Conservation (phyloP, 2,797 vertebrate genomes). For the Petrocephalus schoutedeni region DNA sequence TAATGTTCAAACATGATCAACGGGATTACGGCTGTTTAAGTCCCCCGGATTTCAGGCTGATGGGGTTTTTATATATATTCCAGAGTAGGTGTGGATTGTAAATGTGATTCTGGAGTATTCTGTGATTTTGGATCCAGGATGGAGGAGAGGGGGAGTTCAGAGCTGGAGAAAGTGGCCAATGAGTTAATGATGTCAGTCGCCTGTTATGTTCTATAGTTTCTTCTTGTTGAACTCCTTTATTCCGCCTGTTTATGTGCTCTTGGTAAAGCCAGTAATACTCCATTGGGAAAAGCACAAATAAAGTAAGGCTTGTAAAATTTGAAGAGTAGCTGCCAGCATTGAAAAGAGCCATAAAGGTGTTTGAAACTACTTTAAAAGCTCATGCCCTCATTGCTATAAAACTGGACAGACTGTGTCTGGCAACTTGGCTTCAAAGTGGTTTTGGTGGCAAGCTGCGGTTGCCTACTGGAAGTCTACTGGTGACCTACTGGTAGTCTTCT, state of each 20-base stretch:
- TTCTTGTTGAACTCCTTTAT: constrained; percentile 56
- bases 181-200: not conserved
- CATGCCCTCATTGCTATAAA: not conserved
- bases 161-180: not conserved
- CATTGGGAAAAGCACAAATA: constrained; percentile 44
- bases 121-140: not conserved
- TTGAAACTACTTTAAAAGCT: constrained; percentile 36
- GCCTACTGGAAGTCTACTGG: not conserved
- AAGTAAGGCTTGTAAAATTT: constrained; percentile 20
- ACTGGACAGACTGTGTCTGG: not conserved
- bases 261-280: constrained; percentile 62
- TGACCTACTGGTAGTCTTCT: not conserved
- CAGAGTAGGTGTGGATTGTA: not conserved
- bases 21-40: not conserved
- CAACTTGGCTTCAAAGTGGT: not conserved
- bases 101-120: not conserved
- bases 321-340: constrained; percentile 44
- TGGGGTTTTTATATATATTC: not conserved
- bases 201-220: not conserved
- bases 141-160: not conserved
- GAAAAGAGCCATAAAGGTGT: constrained; percentile 51
- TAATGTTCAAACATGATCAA: not conserved
- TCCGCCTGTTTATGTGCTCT: constrained; percentile 57
- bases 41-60: not conserved
- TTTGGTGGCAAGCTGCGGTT: not conserved